These are phyloP conservation scores for Andrena minutula DNA, from an alignment of 2,888 invertebrate species.

Conservation along the genomic window DNA sequence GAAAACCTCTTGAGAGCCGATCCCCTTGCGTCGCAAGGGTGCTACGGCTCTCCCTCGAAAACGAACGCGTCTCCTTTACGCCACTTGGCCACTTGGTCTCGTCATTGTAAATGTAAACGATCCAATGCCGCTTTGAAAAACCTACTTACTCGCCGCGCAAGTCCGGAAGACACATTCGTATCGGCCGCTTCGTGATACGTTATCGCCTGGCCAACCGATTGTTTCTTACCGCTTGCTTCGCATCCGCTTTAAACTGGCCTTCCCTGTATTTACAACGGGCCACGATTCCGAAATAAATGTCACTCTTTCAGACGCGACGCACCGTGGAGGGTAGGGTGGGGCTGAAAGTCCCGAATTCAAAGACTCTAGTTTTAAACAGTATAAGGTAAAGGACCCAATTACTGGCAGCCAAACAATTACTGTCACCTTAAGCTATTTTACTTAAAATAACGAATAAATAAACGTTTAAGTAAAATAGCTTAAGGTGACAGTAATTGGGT, in stretches of 20 bases:
- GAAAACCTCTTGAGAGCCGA: conserved; percentile 25
- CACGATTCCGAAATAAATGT: background rate
- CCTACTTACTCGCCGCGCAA: conserved; percentile 49
- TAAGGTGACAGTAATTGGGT: too few species aligned
- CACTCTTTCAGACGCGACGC: background rate
- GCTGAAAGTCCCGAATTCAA: too few species aligned
- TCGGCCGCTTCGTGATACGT: conserved; percentile 75
- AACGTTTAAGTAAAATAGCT: too few species aligned
- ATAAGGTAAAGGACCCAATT: too few species aligned
- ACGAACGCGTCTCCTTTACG: background rate
- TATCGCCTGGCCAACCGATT: conserved; percentile 74
- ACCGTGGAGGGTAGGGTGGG: too few species aligned
- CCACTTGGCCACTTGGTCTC: background rate
- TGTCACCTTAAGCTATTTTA: too few species aligned
- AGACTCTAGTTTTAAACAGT: too few species aligned
- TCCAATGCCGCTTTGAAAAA: background rate
- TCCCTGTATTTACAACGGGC: background rate
- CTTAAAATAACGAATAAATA: too few species aligned
- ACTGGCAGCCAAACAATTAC: too few species aligned
- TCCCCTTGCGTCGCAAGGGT: conserved; percentile 13
- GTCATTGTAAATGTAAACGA: background rate
- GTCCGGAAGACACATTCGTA: conserved; percentile 73
- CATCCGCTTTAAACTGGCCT: conserved; percentile 70
- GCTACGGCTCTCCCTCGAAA: background rate
- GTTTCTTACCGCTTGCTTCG: conserved; percentile 72